Evolutionary conservation across 2,888 invertebrate species (phyloP).

Genomic region (Nebria brevicollis): DNA sequence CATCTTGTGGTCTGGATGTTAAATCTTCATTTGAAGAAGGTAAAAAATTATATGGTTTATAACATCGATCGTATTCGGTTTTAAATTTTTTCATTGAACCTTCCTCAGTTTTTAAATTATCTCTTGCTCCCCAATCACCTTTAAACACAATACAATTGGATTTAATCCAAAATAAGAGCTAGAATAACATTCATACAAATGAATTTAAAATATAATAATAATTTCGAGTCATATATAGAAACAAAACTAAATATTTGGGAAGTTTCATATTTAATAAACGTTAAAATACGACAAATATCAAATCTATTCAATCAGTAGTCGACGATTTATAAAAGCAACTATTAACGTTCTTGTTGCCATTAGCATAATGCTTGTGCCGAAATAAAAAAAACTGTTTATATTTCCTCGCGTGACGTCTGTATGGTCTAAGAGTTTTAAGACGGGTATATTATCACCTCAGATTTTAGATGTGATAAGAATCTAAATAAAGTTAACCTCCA

Average conservation of each 20-base stretch:
- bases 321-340: too few relatives aligned
- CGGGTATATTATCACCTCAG: neutral
- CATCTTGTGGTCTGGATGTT: slow-evolving; percentile 23
- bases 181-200: neutral
- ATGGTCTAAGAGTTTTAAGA: neutral
- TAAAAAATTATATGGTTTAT: slow-evolving; percentile 52
- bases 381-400: neutral
- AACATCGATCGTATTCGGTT: slow-evolving; percentile 60
- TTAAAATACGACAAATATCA: too few relatives aligned
- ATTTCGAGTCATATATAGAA: too few relatives aligned
- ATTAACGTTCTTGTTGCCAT: too few relatives aligned
- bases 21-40: slow-evolving; percentile 38
- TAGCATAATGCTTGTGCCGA: neutral
- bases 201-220: neutral
- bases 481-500: neutral
- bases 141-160: slow-evolving; percentile 31
- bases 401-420: neutral
- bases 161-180: neutral
- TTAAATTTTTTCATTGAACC: slow-evolving; percentile 59
- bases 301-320: too few relatives aligned
- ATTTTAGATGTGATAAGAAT: neutral
- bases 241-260: too few relatives aligned
- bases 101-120: slow-evolving; percentile 58
- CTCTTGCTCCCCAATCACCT: slow-evolving; percentile 52
- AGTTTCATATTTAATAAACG: too few relatives aligned